Evolutionary conservation across 2,797 vertebrate genomes (phyloP).

Genomic region (Pipistrellus pipistrellus): DNA sequence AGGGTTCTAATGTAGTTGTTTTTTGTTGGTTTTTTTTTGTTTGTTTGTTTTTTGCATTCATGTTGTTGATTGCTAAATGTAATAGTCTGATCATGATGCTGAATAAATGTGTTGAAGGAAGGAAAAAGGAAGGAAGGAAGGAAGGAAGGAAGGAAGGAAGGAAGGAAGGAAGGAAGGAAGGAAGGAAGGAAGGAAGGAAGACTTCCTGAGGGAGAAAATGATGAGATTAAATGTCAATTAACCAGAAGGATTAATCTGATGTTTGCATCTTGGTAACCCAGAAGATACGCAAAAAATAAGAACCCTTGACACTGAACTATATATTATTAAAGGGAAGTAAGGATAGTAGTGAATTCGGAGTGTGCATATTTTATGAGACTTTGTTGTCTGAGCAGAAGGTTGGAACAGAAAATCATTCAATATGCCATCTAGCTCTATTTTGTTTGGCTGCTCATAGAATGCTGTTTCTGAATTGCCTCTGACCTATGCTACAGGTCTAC

Average conservation of each 20-base stretch:
- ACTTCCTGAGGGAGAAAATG: background rate
- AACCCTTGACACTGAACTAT: background rate
- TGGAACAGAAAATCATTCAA: slow-evolving; percentile 18
- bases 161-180: too few relatives aligned
- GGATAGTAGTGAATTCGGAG: background rate
- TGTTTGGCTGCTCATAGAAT: background rate
- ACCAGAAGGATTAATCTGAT: background rate
- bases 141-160: too few relatives aligned
- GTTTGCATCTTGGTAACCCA: background rate
- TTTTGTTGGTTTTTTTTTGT: too few relatives aligned
- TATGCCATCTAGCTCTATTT: background rate
- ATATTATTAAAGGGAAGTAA: background rate
- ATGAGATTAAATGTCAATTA: background rate
- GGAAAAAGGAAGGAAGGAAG: too few relatives aligned
- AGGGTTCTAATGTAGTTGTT: too few relatives aligned
- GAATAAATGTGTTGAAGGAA: too few relatives aligned
- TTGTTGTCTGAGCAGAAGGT: background rate
- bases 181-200: too few relatives aligned
- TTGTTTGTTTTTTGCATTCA: too few relatives aligned
- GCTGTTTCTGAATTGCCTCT: background rate
- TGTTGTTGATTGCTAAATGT: too few relatives aligned
- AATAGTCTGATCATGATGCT: too few relatives aligned
- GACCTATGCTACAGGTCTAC: background rate
- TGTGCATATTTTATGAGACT: background rate
- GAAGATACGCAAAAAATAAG: background rate